phyloP scores from a whole-genome alignment of 2,797 vertebrate genomes.

The Euphonia xanthogaster region DNA sequence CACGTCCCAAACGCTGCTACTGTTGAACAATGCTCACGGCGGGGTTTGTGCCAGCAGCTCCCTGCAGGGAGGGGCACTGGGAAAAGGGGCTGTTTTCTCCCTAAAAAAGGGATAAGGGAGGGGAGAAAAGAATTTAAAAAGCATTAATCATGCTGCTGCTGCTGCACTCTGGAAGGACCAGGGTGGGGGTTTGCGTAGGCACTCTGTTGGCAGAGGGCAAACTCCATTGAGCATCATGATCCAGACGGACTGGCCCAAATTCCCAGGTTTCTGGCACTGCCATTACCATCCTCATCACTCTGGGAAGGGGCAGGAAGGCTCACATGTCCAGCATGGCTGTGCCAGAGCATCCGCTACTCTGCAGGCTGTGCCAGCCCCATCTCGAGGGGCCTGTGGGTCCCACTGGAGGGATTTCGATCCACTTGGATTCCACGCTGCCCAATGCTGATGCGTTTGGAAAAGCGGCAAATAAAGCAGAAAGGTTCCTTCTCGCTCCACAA shows the following conservation, averaged over 20 bases:
- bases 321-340: accelerated
- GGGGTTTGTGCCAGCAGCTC: background rate
- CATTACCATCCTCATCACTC: background rate
- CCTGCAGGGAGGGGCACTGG: background rate
- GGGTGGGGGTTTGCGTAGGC: background rate
- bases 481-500: background rate
- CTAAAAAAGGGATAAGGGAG: background rate
- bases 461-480: constrained; percentile 32
- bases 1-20: background rate
- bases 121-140: background rate
- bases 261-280: background rate
- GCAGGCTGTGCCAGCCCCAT: background rate
- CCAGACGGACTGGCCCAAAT: background rate
- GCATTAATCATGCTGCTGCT: background rate
- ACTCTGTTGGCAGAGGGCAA: background rate
- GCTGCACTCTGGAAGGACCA: background rate
- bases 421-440: constrained; percentile 22
- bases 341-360: background rate
- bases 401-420: background rate
- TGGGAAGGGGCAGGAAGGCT: background rate
- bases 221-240: background rate
- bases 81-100: background rate
- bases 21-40: background rate
- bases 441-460: background rate
- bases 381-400: background rate